Percentiles rank a stretch among this genome's conserved stretches.
Conservation (phyloP, 2,113 vertebrate species). For the Sciurus niger region DNA sequence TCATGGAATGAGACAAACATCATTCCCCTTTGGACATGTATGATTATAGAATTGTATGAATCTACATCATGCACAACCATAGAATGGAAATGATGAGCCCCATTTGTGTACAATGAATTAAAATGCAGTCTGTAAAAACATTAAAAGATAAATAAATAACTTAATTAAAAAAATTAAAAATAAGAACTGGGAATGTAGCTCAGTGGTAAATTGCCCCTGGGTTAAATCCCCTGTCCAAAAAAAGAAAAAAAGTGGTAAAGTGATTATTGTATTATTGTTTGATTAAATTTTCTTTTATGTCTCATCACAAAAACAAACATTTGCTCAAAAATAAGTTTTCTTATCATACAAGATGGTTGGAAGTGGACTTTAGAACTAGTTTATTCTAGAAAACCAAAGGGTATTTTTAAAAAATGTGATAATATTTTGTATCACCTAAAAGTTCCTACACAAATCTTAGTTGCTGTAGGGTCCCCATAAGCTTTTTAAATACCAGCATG, state of each 20-base stretch:
- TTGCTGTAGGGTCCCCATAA: background rate
- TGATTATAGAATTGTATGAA: no score
- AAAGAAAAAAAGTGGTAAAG: background rate
- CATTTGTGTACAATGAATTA: no score
- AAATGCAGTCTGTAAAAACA: no score
- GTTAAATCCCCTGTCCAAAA: no score
- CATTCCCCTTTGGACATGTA: no score
- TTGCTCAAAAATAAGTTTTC: background rate
- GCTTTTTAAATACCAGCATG: background rate
- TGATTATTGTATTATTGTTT: background rate
- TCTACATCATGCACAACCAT: no score
- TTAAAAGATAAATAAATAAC: no score
- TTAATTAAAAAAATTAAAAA: no score
- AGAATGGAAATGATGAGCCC: no score
- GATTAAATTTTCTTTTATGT: background rate
- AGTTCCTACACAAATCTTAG: background rate
- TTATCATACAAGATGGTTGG: background rate
- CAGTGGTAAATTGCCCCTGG: no score
- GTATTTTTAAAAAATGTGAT: background rate
- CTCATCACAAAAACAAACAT: background rate
- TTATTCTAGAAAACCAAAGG: conserved; percentile 16
- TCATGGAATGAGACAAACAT: no score
- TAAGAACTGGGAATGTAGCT: no score
- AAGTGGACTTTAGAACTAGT: background rate
- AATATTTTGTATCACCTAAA: background rate